Percentiles rank a stretch among this genome's conserved stretches.
phyloP scores from a whole-genome alignment of 2,888 invertebrate genomes.

The Dasysyrphus tricinctus region DNA sequence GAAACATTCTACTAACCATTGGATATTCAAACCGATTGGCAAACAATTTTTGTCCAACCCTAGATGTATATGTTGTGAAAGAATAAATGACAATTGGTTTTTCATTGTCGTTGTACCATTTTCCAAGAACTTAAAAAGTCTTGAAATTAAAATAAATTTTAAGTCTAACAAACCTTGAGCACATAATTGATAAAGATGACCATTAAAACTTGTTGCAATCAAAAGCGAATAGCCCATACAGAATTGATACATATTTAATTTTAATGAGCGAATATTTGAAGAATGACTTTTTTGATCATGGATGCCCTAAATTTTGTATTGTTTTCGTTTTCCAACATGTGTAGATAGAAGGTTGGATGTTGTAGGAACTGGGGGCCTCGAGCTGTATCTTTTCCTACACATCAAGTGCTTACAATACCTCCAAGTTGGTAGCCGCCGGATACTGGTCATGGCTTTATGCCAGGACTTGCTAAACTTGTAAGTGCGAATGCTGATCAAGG shows the following conservation, averaged over 20 bases:
- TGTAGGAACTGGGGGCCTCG: no score
- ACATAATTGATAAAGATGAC: conserved; percentile 89
- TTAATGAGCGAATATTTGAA: conserved; percentile 81
- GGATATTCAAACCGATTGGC: conserved; percentile 83
- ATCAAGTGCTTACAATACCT: no score
- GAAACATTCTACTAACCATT: conserved; percentile 80
- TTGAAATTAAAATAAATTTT: not conserved
- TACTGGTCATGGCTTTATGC: no score
- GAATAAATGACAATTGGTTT: conserved; percentile 87
- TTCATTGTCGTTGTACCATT: conserved; percentile 83
- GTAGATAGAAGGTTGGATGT: no score
- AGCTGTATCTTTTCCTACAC: no score
- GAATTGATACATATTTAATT: conserved; percentile 85
- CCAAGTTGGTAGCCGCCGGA: no score
- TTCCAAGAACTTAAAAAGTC: conserved; percentile 76
- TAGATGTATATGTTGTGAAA: conserved; percentile 90
- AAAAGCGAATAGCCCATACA: conserved; percentile 84
- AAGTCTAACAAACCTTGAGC: conserved; percentile 81
- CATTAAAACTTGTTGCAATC: conserved; percentile 86
- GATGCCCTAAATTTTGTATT: conserved; percentile 79
- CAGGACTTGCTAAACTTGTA: no score
- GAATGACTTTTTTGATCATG: conserved; percentile 53
- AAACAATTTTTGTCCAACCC: conserved; percentile 87
- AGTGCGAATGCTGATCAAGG: no score
- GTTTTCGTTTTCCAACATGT: conserved; percentile 76